Base-by-base conservation (phyloP, 2,797 vertebrate genomes). In the Pantherophis alleghaniensis region DNA sequence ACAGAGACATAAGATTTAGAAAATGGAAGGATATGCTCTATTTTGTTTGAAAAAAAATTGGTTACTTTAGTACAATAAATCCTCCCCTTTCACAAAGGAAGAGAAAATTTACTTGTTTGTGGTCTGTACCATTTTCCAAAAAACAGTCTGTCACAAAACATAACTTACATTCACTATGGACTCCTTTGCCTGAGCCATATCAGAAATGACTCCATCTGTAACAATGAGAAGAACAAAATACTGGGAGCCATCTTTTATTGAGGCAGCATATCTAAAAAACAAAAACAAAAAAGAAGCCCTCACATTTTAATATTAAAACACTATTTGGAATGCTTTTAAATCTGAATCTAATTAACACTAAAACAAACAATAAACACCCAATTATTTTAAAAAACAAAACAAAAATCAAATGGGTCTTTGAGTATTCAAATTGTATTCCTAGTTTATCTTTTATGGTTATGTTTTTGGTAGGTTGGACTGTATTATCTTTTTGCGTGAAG, bases 161-260 rank as follows among this genome's bases (percentile, higher is more conserved):
- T 24, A 94, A 98, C 99, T 99, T 97, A 99, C 99, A 5, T 99
- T 99, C 93, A 99, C 99, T 87, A 99, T 99, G 37, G 99, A 99
- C 96, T 99, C 99, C 97, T 99, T 99, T 89, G 99, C 99, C 97
- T 99, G 99, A 94, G 99, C 99, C 99, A 99, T 99, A 97, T 99
- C 99, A 18, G 99, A 99, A 98, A 99, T 99, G 95, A 99, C 99
- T 14, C 99, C 99, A 3, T 99, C 99, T 7, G 99, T 99, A 97
- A 99, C 98, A 97, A 99, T 99, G 97, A 99, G 99, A 93, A 99
- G 98, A 96, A 99, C 97, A 96, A 99, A 99, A 97, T 99, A 99
- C 98, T 99, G 99, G 20, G 99, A 99, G 94, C 99, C 99, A 37
- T 99, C 99, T 97, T 99, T 99, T 96, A 99, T 98, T 0, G 99